Evolutionary conservation across 2,797 vertebrate genomes (phyloP).

Genomic region (Pipistrellus pipistrellus): DNA sequence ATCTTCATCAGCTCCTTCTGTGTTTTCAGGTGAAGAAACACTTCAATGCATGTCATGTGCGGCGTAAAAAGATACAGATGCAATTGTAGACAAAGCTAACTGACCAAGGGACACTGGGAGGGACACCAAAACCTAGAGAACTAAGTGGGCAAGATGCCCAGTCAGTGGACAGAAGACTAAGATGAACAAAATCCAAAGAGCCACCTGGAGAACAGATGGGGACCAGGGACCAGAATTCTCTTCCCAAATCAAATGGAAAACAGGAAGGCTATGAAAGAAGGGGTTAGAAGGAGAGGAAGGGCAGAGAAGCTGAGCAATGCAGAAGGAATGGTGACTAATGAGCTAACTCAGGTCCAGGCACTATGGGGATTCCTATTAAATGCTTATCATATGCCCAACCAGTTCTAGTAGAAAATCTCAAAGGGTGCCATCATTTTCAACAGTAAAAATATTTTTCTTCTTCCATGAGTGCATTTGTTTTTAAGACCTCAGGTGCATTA

Average conservation of each 20-base stretch:
- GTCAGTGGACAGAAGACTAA: constrained; percentile 22
- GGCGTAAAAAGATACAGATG: neutral
- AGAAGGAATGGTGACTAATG: neutral
- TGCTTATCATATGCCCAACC: neutral
- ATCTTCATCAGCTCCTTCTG: constrained; percentile 37
- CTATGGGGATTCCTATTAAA: neutral
- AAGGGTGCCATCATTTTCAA: constrained; percentile 71
- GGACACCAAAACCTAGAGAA: neutral
- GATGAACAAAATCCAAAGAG: constrained; percentile 69
- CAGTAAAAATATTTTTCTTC: constrained; percentile 74
- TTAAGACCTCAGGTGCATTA: constrained; percentile 77
- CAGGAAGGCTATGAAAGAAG: constrained; percentile 39
- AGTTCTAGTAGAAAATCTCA: constrained; percentile 64
- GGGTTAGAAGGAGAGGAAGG: neutral
- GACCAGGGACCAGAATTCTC: neutral
- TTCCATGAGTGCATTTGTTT: constrained; percentile 58
- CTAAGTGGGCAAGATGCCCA: constrained; percentile 45
- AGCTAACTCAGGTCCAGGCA: neutral
- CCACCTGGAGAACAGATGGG: constrained; percentile 74
- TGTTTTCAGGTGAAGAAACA: constrained; percentile 48
- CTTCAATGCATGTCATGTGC: neutral
- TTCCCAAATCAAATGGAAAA: constrained; percentile 57
- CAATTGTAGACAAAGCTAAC: neutral
- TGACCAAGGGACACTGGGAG: neutral
- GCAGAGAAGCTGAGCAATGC: neutral